Evolutionary conservation across 2,113 vertebrate species (phyloP).

Genomic region (Seriola rivoliana): DNA sequence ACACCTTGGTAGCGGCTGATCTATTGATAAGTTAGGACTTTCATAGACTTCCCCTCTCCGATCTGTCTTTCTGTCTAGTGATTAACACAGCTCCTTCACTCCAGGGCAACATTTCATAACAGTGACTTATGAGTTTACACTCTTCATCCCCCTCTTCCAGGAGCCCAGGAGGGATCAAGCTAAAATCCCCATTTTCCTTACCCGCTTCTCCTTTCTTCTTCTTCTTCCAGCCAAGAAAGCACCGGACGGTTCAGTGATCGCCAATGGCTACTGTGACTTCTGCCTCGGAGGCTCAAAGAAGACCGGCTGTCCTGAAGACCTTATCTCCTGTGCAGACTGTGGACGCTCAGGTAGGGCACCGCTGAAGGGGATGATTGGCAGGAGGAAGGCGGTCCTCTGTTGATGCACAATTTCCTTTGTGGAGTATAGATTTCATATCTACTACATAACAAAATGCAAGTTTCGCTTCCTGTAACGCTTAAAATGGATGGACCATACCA

Average conservation of each 20-base stretch:
- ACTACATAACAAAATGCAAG: constrained; percentile 18
- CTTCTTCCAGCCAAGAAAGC: constrained; percentile 90
- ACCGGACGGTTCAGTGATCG: constrained; percentile 92
- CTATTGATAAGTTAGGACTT: constrained; percentile 30
- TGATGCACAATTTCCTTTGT: constrained; percentile 57
- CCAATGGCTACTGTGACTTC: constrained; percentile 96
- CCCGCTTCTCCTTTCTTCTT: constrained; percentile 27
- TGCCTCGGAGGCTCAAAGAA: constrained; percentile 96
- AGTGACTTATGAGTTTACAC: constrained; percentile 51
- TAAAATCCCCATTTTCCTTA: constrained; percentile 19
- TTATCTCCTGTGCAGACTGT: constrained; percentile 96
- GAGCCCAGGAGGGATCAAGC: neutral
- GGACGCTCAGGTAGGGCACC: constrained; percentile 91
- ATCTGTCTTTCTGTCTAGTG: constrained; percentile 31
- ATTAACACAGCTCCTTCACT: constrained; percentile 23
- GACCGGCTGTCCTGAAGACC: constrained; percentile 94
- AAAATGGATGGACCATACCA: constrained; percentile 75
- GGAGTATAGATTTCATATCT: constrained; percentile 28
- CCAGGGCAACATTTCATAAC: constrained; percentile 52
- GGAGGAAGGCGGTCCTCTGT: constrained; percentile 74
- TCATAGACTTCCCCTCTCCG: constrained; percentile 32
- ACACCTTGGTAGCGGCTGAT: constrained; percentile 20
- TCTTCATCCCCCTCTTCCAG: constrained; percentile 26
- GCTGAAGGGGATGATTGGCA: constrained; percentile 74
- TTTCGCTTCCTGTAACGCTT: constrained; percentile 21